phyloP scores from a whole-genome alignment of 1,140 invertebrate genomes.

The Drosophila willistoni region DNA sequence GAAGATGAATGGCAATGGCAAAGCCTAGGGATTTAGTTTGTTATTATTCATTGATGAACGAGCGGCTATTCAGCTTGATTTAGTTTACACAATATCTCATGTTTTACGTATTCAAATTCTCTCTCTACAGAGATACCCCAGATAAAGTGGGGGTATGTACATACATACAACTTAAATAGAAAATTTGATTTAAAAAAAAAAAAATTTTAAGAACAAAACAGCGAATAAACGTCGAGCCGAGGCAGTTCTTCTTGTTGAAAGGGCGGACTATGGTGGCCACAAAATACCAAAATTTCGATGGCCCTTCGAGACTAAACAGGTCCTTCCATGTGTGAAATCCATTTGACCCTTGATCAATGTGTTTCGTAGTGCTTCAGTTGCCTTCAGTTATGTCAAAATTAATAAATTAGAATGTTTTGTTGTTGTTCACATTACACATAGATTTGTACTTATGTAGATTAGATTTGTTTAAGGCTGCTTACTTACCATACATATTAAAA shows the following conservation, averaged over 20 bases:
- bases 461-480: too few species aligned
- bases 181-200: background rate
- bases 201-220: too few species aligned
- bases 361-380: too few species aligned
- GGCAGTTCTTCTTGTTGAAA: too few species aligned
- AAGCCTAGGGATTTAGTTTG: conserved; percentile 17
- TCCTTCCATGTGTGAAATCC: too few species aligned
- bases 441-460: too few species aligned
- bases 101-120: background rate
- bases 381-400: too few species aligned
- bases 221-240: background rate
- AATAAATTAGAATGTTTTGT: background rate
- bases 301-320: too few species aligned
- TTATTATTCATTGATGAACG: conserved; percentile 15
- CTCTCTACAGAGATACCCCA: background rate
- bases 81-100: conserved; percentile 13
- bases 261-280: too few species aligned
- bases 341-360: too few species aligned
- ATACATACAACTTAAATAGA: background rate
- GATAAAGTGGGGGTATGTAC: background rate
- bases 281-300: too few species aligned
- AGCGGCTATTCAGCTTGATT: conserved; percentile 3
- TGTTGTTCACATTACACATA: too few species aligned
- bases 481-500: background rate
- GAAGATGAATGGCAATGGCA: conserved; percentile 1